phyloP scores from a whole-genome alignment of 1,140 invertebrate species.

The Atta colombica region DNA sequence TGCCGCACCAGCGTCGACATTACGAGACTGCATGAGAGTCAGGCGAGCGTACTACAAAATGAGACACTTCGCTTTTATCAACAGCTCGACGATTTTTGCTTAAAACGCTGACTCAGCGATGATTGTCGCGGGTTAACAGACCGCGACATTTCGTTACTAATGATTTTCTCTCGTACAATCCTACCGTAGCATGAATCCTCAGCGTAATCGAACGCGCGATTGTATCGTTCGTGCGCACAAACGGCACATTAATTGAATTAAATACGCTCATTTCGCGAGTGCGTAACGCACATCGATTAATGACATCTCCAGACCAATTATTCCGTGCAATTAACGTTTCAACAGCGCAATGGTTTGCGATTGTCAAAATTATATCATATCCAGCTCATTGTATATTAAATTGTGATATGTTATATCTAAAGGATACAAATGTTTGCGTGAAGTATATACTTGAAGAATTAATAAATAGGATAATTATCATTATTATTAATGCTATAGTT shows the following conservation, averaged over 20 bases:
- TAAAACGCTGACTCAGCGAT: conserved; percentile 69
- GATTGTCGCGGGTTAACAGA: conserved; percentile 73
- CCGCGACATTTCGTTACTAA: conserved; percentile 70
- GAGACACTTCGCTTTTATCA: conserved; percentile 46
- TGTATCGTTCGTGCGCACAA: conserved; percentile 1
- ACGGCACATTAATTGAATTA: conserved; percentile 47
- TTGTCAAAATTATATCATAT: conserved; percentile 17
- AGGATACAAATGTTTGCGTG: not conserved
- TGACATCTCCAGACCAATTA: conserved; percentile 15
- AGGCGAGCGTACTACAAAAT: conserved; percentile 32
- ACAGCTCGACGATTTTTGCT: conserved; percentile 60
- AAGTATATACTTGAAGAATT: conserved; percentile 2
- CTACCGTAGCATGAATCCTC: conserved; percentile 41
- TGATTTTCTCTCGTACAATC: conserved; percentile 61
- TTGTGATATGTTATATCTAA: not conserved
- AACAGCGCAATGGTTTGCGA: not conserved
- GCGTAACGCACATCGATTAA: conserved; percentile 22
- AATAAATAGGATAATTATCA: not conserved
- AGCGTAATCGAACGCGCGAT: conserved; percentile 19
- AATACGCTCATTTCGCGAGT: not conserved
- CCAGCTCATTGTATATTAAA: not conserved
- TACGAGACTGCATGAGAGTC: conserved; percentile 30
- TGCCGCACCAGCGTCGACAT: conserved; percentile 32
- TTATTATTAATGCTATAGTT: not conserved
- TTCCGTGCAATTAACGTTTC: conserved; percentile 41